phyloP scores from a whole-genome alignment of 2,113 vertebrate species.

The Laterallus jamaicensis region DNA sequence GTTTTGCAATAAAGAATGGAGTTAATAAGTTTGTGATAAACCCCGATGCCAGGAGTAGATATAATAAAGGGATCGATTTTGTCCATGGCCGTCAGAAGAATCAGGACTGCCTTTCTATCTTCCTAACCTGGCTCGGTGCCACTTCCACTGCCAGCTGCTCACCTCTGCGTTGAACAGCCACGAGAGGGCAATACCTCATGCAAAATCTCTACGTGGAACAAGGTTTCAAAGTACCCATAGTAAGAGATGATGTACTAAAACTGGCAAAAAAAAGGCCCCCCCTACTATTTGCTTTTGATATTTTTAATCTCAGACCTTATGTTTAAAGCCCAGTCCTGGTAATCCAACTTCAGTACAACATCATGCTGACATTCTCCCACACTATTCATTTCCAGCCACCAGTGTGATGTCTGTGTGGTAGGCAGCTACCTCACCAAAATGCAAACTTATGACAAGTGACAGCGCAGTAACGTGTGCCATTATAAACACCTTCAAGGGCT shows the following conservation, averaged over 20 bases:
- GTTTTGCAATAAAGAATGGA: not conserved
- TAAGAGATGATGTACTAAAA: not conserved
- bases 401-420: fast-evolving
- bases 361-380: not conserved
- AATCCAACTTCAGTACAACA: not conserved
- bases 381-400: no score
- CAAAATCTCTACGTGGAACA: fast-evolving
- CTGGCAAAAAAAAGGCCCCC: no score
- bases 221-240: not conserved
- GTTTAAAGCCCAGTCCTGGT: not conserved
- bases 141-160: no score
- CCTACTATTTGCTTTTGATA: fast-evolving
- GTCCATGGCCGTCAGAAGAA: not conserved
- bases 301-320: not conserved
- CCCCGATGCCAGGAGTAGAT: not conserved
- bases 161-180: not conserved
- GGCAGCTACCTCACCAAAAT: not conserved
- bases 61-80: no score
- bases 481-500: not conserved
- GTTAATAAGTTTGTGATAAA: not conserved
- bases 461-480: fast-evolving
- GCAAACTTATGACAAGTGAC: not conserved
- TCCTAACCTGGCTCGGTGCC: not conserved
- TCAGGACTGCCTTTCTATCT: not conserved
- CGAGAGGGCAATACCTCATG: not conserved